These are phyloP conservation scores for Coecobrya sp. DNA, from an alignment of 2,888 invertebrate species.

Conservation along the genomic window DNA sequence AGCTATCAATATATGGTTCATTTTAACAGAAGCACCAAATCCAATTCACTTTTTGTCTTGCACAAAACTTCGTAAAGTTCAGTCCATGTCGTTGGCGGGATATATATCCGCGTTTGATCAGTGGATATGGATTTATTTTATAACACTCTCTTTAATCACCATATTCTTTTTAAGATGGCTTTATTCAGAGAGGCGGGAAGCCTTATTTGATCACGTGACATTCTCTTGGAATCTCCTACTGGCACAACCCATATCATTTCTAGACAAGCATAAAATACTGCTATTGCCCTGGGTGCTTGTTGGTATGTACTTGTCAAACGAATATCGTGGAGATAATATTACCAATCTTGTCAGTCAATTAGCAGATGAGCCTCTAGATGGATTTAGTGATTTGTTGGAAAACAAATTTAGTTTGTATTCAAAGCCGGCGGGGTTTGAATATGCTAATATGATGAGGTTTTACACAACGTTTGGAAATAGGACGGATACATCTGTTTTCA, in stretches of 20 bases:
- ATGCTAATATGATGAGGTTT: too few relatives aligned
- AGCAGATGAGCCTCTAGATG: background rate
- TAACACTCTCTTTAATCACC: background rate
- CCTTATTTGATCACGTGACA: background rate
- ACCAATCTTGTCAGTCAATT: background rate
- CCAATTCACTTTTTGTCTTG: background rate
- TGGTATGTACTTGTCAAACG: background rate
- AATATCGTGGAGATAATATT: background rate
- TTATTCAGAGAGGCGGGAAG: background rate
- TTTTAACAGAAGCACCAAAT: background rate
- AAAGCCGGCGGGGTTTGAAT: too few relatives aligned
- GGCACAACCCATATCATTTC: background rate
- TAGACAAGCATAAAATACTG: background rate
- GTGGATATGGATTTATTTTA: background rate
- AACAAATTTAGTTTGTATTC: too few relatives aligned
- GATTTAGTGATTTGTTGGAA: too few relatives aligned
- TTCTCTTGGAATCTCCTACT: background rate
- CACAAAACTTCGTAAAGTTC: background rate
- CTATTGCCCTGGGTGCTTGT: background rate
- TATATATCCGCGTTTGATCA: background rate
- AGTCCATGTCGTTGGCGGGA: background rate
- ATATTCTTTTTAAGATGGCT: too few relatives aligned
- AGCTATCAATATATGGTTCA: too few relatives aligned
- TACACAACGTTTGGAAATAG: too few relatives aligned
- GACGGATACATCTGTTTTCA: too few relatives aligned